phyloP scores from a whole-genome alignment of 2,888 invertebrate genomes.

The Alloplasta piceator region DNA sequence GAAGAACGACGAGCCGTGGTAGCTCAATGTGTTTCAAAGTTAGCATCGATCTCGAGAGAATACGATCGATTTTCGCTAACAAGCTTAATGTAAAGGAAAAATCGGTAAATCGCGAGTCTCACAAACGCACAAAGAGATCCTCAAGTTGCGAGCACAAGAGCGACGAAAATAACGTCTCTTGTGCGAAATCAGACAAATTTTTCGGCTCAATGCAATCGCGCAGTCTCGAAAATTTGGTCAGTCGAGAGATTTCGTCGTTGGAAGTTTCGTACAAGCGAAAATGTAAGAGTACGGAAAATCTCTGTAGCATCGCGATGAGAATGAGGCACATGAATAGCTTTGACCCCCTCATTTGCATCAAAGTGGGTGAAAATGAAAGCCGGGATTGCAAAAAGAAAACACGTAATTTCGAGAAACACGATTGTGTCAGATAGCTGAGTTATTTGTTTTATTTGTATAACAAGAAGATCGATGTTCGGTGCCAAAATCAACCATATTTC shows the following conservation, averaged over 20 bases:
- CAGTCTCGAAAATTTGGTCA: conserved; percentile 51
- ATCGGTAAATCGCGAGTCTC: background rate
- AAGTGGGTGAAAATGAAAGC: conserved; percentile 21
- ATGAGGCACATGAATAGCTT: conserved; percentile 1
- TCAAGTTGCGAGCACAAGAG: background rate
- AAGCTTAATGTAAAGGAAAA: conserved; percentile 67
- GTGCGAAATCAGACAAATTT: background rate
- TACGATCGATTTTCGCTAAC: conserved; percentile 70
- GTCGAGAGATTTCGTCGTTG: background rate
- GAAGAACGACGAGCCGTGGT: background rate
- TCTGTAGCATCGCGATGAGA: conserved; percentile 6
- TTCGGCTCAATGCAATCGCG: conserved; percentile 17
- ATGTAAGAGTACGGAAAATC: conserved; percentile 53
- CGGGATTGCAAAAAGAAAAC: conserved; percentile 31
- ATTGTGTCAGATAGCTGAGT: conserved; percentile 61
- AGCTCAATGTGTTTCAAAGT: conserved; percentile 70
- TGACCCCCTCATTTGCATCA: background rate
- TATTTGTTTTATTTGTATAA: conserved; percentile 10
- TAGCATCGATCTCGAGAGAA: conserved; percentile 78
- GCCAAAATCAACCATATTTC: conserved; percentile 20
- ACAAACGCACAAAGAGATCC: background rate
- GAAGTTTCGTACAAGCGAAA: background rate
- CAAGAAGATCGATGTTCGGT: conserved; percentile 24
- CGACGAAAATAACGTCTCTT: background rate
- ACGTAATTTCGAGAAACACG: conserved; percentile 57